Percentiles rank a stretch among this genome's conserved stretches.
Conservation (phyloP, 1,140 invertebrate genomes). For the Globodera rostochiensis region DNA sequence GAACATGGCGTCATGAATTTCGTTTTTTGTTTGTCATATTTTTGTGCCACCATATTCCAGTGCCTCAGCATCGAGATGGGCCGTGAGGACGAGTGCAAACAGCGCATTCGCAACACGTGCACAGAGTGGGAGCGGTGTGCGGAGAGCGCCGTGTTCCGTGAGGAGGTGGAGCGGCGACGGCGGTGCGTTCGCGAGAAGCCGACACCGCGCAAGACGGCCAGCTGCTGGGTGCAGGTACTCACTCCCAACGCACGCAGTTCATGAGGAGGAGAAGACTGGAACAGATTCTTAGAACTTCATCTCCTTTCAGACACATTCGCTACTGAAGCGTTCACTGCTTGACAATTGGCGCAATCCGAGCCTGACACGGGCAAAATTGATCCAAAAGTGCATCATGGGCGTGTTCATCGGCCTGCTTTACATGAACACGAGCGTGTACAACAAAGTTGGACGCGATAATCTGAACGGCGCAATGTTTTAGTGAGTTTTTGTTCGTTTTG, state of each 20-base stretch:
- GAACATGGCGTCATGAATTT: conserved; percentile 61
- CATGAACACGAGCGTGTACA: conserved; percentile 51
- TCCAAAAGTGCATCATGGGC: conserved; percentile 64
- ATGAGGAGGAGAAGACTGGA: too few species aligned
- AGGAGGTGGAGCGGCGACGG: conserved; percentile 31
- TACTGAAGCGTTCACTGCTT: conserved; percentile 50
- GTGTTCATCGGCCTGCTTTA: conserved; percentile 67
- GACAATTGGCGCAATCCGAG: conserved; percentile 61
- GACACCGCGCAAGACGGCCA: conserved; percentile 38
- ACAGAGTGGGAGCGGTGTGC: conserved; percentile 47
- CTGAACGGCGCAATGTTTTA: conserved; percentile 68
- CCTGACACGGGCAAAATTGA: conserved; percentile 58
- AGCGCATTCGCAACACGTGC: conserved; percentile 55
- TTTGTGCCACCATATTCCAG: not conserved
- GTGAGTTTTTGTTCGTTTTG: conserved; percentile 32
- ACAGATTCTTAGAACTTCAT: not conserved
- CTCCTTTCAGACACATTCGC: conserved; percentile 17
- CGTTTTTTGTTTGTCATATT: not conserved
- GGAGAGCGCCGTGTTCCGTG: conserved; percentile 36
- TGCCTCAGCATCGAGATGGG: conserved; percentile 38
- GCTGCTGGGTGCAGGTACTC: conserved; percentile 42
- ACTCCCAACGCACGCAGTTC: not conserved
- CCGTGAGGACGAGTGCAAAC: conserved; percentile 66
- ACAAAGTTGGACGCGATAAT: conserved; percentile 64
- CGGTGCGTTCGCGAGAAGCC: conserved; percentile 27